Evolutionary conservation across 2,113 vertebrate species (phyloP).

Genomic region (Mastomys coucha): DNA sequence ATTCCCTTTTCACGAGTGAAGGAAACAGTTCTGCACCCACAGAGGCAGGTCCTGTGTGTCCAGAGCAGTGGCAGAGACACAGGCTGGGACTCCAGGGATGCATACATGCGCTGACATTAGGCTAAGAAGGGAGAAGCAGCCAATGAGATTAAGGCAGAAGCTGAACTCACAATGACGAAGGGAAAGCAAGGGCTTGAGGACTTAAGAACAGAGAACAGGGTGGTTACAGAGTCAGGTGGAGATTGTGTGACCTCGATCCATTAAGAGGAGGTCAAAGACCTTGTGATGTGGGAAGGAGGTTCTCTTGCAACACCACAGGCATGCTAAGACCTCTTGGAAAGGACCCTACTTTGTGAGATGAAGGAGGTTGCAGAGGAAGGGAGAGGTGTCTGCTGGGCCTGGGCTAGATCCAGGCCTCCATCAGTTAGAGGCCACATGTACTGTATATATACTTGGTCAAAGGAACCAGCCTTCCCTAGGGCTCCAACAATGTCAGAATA

Average conservation of each 20-base stretch:
- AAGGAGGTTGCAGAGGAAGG: neutral
- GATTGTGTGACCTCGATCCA: neutral
- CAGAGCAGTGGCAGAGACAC: too few species aligned
- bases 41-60: neutral
- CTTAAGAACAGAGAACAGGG: neutral
- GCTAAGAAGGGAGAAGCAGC: neutral
- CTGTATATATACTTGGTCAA: neutral
- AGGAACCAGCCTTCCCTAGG: neutral
- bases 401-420: neutral
- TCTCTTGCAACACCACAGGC: neutral
- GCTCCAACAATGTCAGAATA: too few species aligned
- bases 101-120: neutral
- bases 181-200: neutral
- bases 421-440: rapidly evolving
- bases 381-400: neutral
- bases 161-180: neutral
- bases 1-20: neutral
- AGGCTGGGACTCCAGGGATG: neutral
- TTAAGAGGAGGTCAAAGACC: neutral
- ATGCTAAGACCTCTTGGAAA: neutral
- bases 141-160: neutral
- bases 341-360: rapidly evolving
- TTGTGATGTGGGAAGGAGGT: neutral
- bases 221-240: neutral
- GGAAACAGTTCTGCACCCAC: rapidly evolving